These are phyloP conservation scores for Uromys caudimaculatus DNA, from an alignment of 2,797 vertebrate species.

Conservation along the genomic window DNA sequence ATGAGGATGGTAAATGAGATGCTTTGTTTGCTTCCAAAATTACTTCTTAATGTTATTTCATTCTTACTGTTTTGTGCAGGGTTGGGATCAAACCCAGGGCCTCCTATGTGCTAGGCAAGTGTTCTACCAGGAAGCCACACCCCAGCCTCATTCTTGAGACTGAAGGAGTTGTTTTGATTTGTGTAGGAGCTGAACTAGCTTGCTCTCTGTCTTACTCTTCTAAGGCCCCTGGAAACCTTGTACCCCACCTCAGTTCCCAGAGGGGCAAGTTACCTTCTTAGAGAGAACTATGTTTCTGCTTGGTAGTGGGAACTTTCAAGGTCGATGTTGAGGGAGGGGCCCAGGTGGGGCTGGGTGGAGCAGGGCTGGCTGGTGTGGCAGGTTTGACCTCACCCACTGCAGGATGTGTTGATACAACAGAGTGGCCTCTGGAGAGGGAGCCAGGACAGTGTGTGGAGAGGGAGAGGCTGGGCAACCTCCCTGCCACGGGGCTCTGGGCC, in stretches of 20 bases:
- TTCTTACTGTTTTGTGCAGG: neutral
- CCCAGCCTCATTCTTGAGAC: neutral
- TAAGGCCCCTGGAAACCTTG: neutral
- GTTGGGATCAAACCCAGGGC: neutral
- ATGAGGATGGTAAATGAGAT: neutral
- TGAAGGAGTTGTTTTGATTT: neutral
- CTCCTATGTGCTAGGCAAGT: neutral
- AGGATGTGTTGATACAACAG: conserved; percentile 77
- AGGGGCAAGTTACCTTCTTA: neutral
- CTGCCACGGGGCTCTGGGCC: neutral
- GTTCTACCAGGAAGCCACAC: neutral
- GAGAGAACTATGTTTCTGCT: neutral
- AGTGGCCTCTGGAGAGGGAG: neutral
- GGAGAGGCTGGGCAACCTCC: neutral
- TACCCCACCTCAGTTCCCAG: neutral
- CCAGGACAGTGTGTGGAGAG: neutral
- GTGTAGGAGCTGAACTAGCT: neutral
- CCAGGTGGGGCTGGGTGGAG: conserved; percentile 32
- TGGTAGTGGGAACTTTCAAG: conserved; percentile 3
- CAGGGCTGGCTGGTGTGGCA: conserved; percentile 32
- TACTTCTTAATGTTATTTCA: neutral
- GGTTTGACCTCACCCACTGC: conserved; percentile 72
- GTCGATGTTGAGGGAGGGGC: neutral
- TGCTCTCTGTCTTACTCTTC: neutral
- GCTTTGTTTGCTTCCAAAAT: neutral